Base-by-base conservation (phyloP, 2,888 invertebrate species). In the Drosophila flavopinicola region DNA sequence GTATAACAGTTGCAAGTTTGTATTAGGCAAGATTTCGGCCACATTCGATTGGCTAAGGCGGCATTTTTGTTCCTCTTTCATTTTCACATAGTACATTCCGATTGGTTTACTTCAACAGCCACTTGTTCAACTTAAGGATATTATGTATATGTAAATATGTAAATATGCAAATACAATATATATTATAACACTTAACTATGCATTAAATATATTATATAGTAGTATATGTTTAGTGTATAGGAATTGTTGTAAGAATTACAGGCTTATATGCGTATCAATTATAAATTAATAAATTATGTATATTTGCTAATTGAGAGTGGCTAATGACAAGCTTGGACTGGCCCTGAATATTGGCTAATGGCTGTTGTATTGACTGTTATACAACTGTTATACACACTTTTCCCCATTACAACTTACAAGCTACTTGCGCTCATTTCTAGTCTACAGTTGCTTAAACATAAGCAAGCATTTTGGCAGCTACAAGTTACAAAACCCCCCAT, bases 381-480 rank as follows among this genome's bases (percentile, higher is more conserved):
- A 67, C 48, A 58, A 52, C 45, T 66, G 45, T 47, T 56, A 61
- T 61, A 61, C 33, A 27, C 15, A 9, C 23, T 9, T n/a, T 2
- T 17, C 39, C 25, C 24, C 6, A 30, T 32, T 32, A 35, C 33
- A 48, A 9, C 60, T 51, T 63, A 63, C 23, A 29, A 23, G n/a
- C 52, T 65, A 57, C 11, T 15, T 65, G 27, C 42, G 20, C 10
- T 45, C 41, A 20, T 20, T 20, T 20, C 20, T 20, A 20, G 20
- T 3, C 4, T 20, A 20, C 4, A 3, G 4, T 3, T 20, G 20
- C 20, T 48, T 39, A 37, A 51, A 38, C 45, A 44, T 68, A 58
- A 64, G 51, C 63, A 64, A 63, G 44, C 57, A 69, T 63, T 57
- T 69, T 71, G 70, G 70, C 70, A 71, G 75, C 70, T 69, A 61